These are phyloP conservation scores for Leistus spinibarbis DNA, from an alignment of 2,888 invertebrate genomes.

Conservation along the genomic window DNA sequence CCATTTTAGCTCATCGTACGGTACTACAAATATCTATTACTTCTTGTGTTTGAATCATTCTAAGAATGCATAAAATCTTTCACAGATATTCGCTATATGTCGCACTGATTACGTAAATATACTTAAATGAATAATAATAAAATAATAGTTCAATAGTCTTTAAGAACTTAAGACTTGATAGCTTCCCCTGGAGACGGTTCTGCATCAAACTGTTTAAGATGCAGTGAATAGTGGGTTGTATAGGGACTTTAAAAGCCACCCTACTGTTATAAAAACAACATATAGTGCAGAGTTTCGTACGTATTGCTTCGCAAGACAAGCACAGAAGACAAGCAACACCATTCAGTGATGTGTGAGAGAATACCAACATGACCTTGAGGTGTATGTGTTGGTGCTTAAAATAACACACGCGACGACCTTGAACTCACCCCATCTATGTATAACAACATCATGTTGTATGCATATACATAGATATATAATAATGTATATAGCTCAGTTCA, in stretches of 20 bases:
- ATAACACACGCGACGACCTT: conserved; percentile 24
- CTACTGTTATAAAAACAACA: background rate
- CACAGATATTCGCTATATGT: no score
- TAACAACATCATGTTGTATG: background rate
- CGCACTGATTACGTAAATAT: no score
- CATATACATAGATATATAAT: background rate
- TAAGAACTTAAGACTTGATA: background rate
- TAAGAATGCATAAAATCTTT: no score
- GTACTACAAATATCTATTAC: no score
- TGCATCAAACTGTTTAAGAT: background rate
- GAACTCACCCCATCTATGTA: conserved; percentile 23
- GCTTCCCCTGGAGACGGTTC: background rate
- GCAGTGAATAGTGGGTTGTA: background rate
- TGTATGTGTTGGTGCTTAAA: conserved; percentile 25
- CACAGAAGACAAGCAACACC: background rate
- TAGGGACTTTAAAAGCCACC: background rate
- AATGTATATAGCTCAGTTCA: background rate
- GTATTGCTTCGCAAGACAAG: background rate
- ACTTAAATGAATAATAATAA: no score
- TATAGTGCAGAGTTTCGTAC: background rate
- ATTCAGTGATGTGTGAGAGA: background rate
- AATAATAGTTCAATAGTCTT: no score
- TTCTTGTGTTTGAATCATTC: no score
- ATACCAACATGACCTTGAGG: conserved; percentile 13
- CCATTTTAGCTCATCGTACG: no score